These are phyloP conservation scores for Diaperis boleti DNA, from an alignment of 2,888 invertebrate species.

Conservation along the genomic window DNA sequence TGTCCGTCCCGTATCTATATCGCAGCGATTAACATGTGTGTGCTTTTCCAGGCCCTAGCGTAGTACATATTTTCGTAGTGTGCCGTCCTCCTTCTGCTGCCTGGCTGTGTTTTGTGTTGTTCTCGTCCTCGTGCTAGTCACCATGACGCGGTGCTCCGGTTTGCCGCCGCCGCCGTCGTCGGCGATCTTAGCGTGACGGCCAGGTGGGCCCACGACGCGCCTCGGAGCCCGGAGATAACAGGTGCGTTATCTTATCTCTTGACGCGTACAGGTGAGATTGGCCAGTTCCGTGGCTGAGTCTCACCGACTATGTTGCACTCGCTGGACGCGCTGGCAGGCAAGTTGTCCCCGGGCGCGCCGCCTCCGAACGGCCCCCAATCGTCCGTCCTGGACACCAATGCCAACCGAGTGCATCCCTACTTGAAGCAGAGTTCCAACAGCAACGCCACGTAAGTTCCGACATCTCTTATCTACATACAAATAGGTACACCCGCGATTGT, in stretches of 20 bases:
- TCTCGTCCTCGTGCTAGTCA: slow-evolving; percentile 43
- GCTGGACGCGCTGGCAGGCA: slow-evolving; percentile 89
- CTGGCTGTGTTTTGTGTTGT: slow-evolving; percentile 45
- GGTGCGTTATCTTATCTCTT: slow-evolving; percentile 57
- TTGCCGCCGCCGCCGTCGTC: slow-evolving; percentile 29
- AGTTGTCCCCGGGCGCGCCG: slow-evolving; percentile 83
- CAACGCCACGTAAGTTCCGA: slow-evolving; percentile 53
- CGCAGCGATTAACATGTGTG: slow-evolving; percentile 49
- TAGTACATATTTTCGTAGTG: slow-evolving; percentile 48
- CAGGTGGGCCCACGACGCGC: slow-evolving; percentile 36
- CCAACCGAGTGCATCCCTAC: slow-evolving; percentile 75
- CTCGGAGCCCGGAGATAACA: slow-evolving; percentile 52
- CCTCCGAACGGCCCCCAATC: slow-evolving; percentile 54
- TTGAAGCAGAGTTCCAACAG: slow-evolving; percentile 67
- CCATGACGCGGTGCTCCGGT: slow-evolving; percentile 28
- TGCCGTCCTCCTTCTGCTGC: slow-evolving; percentile 46
- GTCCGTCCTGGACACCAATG: slow-evolving; percentile 74
- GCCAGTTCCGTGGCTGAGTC: slow-evolving; percentile 56
- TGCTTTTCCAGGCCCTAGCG: slow-evolving; percentile 52
- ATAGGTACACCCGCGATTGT: background rate
- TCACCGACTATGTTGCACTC: slow-evolving; percentile 82
- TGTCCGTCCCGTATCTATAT: slow-evolving; percentile 46
- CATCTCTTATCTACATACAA: slow-evolving; percentile 4
- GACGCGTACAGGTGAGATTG: slow-evolving; percentile 51
- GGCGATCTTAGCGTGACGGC: no score